phyloP scores from a whole-genome alignment of 2,888 invertebrate species.

The Aphidius colemani region DNA sequence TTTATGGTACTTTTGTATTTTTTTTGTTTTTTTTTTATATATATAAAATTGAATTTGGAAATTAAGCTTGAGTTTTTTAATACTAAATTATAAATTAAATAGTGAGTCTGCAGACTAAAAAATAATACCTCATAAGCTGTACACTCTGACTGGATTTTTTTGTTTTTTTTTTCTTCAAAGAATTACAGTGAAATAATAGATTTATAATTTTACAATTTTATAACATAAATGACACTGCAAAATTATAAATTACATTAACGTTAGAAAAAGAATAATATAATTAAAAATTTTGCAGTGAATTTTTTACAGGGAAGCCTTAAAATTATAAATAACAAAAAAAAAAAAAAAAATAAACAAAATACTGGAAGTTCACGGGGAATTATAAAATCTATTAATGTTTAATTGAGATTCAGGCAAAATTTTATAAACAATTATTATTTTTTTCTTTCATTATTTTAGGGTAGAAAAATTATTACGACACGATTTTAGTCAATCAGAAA shows the following conservation, averaged over 20 bases:
- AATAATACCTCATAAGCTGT: too few relatives aligned
- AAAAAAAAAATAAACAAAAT: conserved; percentile 42
- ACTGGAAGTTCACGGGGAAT: conserved; percentile 52
- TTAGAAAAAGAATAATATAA: conserved; percentile 30
- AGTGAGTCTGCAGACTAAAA: too few relatives aligned
- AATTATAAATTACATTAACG: conserved; percentile 4
- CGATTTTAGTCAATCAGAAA: too few relatives aligned
- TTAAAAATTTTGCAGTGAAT: conserved; percentile 16
- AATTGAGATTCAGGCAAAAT: conserved; percentile 34
- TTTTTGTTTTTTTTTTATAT: too few relatives aligned
- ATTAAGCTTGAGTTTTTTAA: too few relatives aligned
- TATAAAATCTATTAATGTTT: conserved; percentile 32
- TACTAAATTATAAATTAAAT: too few relatives aligned
- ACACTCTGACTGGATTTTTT: too few relatives aligned
- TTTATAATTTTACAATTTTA: background rate
- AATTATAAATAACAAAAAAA: conserved; percentile 25
- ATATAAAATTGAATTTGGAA: too few relatives aligned
- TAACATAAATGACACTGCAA: background rate
- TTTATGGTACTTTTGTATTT: too few relatives aligned
- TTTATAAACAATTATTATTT: conserved; percentile 28
- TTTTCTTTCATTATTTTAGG: conserved; percentile 29
- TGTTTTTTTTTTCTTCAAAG: too few relatives aligned
- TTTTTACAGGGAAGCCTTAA: conserved; percentile 16
- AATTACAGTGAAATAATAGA: background rate
- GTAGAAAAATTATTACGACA: conserved; percentile 47